Percentiles rank a stretch among this genome's conserved stretches.
Evolutionary conservation across 2,888 invertebrate genomes (phyloP).

Genomic region (Epinotia nisella): DNA sequence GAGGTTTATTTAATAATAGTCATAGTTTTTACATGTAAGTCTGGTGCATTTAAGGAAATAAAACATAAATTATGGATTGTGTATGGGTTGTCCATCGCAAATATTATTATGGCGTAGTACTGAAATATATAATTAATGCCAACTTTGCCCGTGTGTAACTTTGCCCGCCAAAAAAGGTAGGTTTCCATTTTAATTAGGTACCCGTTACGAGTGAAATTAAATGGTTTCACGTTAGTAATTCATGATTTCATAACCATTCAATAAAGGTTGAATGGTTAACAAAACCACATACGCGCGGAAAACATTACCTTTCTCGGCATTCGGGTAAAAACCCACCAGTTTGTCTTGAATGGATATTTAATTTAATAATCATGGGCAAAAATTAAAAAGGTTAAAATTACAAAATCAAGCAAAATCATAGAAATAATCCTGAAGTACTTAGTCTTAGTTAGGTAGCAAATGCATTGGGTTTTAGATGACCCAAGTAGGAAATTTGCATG

Average conservation of each 20-base stretch:
- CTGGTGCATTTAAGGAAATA: slow-evolving; percentile 37
- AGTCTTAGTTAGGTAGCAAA: slow-evolving; percentile 5
- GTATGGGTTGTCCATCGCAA: slow-evolving; percentile 14
- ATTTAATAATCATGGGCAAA: too few species aligned
- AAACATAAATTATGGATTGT: not conserved
- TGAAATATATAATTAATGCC: not conserved
- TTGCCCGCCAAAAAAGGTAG: too few species aligned
- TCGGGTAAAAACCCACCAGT: too few species aligned
- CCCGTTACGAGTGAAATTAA: too few species aligned
- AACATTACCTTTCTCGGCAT: too few species aligned
- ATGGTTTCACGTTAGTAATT: too few species aligned
- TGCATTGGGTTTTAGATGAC: not conserved
- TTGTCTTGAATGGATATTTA: too few species aligned
- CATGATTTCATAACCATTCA: too few species aligned
- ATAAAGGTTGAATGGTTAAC: too few species aligned
- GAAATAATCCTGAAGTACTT: not conserved
- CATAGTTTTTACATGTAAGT: slow-evolving; percentile 38
- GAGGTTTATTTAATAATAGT: slow-evolving; percentile 40
- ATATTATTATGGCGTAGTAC: not conserved
- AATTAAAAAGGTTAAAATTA: not conserved
- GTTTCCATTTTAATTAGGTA: too few species aligned
- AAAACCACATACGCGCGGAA: too few species aligned
- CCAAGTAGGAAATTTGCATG: not conserved
- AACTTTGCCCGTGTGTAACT: not conserved
- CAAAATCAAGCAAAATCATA: not conserved